Evolutionary conservation across 2,113 vertebrate species (phyloP).

Genomic region (Protomyctophum bolini): DNA sequence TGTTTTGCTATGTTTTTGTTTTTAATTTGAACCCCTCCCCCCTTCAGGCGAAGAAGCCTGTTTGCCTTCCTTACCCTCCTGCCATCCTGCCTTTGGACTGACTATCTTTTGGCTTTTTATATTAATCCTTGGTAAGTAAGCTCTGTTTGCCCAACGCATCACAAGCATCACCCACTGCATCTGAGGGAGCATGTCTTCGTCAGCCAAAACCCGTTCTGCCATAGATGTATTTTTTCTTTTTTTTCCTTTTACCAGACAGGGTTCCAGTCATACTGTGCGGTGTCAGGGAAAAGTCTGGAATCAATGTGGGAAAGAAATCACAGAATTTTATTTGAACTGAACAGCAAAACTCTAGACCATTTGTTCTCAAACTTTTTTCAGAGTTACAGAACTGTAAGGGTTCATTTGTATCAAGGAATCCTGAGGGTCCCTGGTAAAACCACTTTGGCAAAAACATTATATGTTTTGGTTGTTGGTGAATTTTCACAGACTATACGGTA

Average conservation of each 20-base stretch:
- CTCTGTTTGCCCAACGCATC: conserved; percentile 50
- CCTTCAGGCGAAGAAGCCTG: conserved; percentile 98
- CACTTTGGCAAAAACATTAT: too few relatives aligned
- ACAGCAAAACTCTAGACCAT: too few relatives aligned
- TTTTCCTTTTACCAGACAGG: conserved; percentile 15
- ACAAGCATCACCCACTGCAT: conserved; percentile 41
- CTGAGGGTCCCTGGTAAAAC: too few relatives aligned
- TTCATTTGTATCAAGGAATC: too few relatives aligned
- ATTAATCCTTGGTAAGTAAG: conserved; percentile 99
- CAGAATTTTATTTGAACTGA: too few relatives aligned
- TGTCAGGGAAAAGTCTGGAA: too few relatives aligned
- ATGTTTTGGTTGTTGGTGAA: too few relatives aligned
- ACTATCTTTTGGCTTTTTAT: conserved; percentile 99
- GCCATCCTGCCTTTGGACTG: conserved; percentile 99
- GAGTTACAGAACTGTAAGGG: too few relatives aligned
- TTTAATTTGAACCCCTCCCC: conserved; percentile 74
- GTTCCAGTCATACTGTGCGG: background rate
- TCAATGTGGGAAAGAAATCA: too few relatives aligned
- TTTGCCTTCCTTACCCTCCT: conserved; percentile 99
- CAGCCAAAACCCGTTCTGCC: conserved; percentile 44
- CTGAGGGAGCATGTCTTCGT: conserved; percentile 52
- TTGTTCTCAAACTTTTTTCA: too few relatives aligned
- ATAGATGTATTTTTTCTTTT: conserved; percentile 31
- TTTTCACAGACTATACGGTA: too few relatives aligned
- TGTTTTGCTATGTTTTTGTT: conserved; percentile 66